Conservation (phyloP, 2,113 vertebrate genomes). For the Sorex araneus region DNA sequence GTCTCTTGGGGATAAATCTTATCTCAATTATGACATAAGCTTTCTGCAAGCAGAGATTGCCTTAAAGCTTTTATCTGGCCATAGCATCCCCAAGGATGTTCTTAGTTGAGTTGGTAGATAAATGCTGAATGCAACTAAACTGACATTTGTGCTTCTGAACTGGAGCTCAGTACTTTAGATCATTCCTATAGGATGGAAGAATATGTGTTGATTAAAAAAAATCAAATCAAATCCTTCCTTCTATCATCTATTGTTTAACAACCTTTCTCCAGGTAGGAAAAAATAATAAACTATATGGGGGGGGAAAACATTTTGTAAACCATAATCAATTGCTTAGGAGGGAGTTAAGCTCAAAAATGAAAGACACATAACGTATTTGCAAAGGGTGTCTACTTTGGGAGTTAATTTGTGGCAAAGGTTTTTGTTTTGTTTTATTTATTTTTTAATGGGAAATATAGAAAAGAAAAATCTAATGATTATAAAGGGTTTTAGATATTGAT, state of each 20-base stretch:
- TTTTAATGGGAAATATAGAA: not conserved
- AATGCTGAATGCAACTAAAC: slow-evolving; percentile 25
- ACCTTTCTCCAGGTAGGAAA: slow-evolving; percentile 2
- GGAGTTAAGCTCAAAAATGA: slow-evolving; percentile 56
- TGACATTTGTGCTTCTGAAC: slow-evolving; percentile 3
- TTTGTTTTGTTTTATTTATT: not conserved
- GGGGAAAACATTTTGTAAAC: slow-evolving; percentile 33
- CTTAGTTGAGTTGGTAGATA: not conserved
- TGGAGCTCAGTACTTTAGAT: slow-evolving; percentile 7
- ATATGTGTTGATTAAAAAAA: slow-evolving; percentile 16
- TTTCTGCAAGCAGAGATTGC: slow-evolving; percentile 21
- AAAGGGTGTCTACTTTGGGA: slow-evolving; percentile 67
- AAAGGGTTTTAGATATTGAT: slow-evolving; percentile 64
- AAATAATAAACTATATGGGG: not conserved
- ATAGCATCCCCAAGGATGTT: not conserved
- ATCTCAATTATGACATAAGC: not conserved
- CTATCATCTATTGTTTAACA: slow-evolving; percentile 41
- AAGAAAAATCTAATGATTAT: slow-evolving; percentile 47
- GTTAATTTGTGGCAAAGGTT: slow-evolving; percentile 73
- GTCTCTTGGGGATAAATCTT: slow-evolving; percentile 17
- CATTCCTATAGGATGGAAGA: not conserved
- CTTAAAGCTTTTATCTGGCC: slow-evolving; percentile 12
- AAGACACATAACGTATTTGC: slow-evolving; percentile 56
- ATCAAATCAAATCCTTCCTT: not conserved
- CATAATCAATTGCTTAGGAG: slow-evolving; percentile 65